Conservation (phyloP, 2,113 vertebrate species). For the Quiscalus mexicanus region DNA sequence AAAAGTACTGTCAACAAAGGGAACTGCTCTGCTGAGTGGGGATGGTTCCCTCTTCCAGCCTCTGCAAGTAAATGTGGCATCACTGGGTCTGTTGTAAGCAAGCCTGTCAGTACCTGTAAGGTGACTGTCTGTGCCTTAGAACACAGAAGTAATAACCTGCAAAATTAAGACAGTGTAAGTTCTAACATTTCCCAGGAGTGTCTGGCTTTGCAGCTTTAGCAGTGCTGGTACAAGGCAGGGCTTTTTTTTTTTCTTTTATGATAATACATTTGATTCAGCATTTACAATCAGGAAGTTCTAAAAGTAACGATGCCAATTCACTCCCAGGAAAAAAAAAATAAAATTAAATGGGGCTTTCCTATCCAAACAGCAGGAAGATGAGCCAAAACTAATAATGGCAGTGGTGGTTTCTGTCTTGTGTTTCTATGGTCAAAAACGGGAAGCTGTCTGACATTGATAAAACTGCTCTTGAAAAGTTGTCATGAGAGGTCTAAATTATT, state of each 20-base stretch:
- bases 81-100: neutral
- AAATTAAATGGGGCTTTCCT: neutral
- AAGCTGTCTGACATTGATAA: constrained; percentile 58
- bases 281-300: neutral
- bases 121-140: neutral
- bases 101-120: neutral
- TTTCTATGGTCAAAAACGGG: neutral
- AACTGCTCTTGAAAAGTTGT: constrained; percentile 20
- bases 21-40: neutral
- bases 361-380: neutral
- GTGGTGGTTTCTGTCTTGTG: neutral
- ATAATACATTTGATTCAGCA: neutral
- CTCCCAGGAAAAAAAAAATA: neutral
- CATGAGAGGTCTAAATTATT: constrained; percentile 24
- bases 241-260: neutral
- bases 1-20: neutral
- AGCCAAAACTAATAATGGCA: constrained; percentile 14
- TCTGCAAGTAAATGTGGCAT: neutral
- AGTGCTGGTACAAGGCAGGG: neutral
- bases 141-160: neutral
- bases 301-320: neutral
- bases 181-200: neutral
- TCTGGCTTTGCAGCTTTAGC: constrained; percentile 4
- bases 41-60: neutral
- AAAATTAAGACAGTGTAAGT: constrained; percentile 13